Base-by-base conservation (phyloP, 1,140 invertebrate species). In the Solen grandis region DNA sequence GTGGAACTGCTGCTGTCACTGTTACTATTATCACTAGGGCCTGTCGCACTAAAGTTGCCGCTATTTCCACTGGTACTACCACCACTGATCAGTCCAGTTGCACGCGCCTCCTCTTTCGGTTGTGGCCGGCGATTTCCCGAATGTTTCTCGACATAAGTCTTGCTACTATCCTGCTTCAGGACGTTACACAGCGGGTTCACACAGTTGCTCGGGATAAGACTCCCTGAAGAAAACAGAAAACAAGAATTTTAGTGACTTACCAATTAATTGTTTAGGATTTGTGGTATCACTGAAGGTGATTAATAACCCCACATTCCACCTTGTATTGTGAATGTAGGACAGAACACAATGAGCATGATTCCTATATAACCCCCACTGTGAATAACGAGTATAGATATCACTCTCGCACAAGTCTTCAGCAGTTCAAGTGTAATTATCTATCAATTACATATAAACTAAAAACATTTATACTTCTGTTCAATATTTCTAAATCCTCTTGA, bases 141-240 rank as follows among this genome's bases (percentile, higher is more conserved):
- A 50, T 89, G 87, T 79, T 86, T 94, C 87, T 95, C 94, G 90
- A 96, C 96, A 86, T 95, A 96, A 52, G 95, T 95, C 84, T 96
- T 96, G 86, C 96, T 96, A 2, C 96, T 95, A 92, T 97, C 96
- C 10, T 95, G 94, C 22, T 95, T 94, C 25, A 98, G 93, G 55
- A 96, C 95, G 89, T 96, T 95, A 85, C 95, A 94, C 29, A 98
- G 92, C 33, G 95, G 91, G 81, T 96, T 95, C 84, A 97, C 95
- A 91, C 96, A 97, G 88, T 96, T 96, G 91, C 96, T 96, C 86
- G 97, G 97, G 92, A 98, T 97, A 75, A 98, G 91, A 13, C 96
- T 97, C 82, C 97, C 95, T 96, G 92, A 50, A 92, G 91, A 87
- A 87, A 82, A 73, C 41, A 59, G 68, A 60, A 62, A 78, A 27